Percentiles rank a stretch among this genome's conserved stretches.
Evolutionary conservation across 2,113 vertebrate species (phyloP).

Genomic region (Macroglossus sobrinus): DNA sequence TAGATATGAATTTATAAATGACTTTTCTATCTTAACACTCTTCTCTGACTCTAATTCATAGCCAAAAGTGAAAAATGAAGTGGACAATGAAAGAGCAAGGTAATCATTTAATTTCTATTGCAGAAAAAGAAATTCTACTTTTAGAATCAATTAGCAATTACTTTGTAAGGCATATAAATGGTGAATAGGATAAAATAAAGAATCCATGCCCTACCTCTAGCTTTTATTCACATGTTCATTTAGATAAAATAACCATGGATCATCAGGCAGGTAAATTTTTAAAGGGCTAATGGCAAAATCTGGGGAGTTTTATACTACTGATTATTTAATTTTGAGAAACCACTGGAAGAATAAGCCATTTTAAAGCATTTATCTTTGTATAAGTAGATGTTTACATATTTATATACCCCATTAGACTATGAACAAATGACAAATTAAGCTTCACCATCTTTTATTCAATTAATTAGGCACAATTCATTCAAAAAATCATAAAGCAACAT

Average conservation of each 20-base stretch:
- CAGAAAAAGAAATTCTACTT: neutral
- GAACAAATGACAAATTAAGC: neutral
- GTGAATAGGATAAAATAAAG: neutral
- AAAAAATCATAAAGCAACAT: neutral
- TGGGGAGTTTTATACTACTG: neutral
- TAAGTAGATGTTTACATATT: neutral
- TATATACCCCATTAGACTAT: neutral
- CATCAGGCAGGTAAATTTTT: neutral
- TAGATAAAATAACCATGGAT: neutral
- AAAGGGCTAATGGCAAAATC: neutral
- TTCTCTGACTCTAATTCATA: conserved; percentile 1
- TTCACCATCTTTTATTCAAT: neutral
- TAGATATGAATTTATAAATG: conserved; percentile 11
- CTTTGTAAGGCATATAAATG: neutral
- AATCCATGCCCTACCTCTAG: neutral
- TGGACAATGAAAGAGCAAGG: neutral
- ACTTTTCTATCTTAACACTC: neutral
- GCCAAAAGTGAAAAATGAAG: neutral
- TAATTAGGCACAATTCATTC: neutral
- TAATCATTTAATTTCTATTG: neutral
- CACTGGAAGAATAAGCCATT: neutral
- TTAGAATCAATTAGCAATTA: neutral
- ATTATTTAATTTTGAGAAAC: conserved; percentile 2
- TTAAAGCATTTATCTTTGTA: neutral
- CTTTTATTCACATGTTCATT: neutral